Conservation (phyloP, 2,888 invertebrate genomes). For the Polydrusus cervinus region DNA sequence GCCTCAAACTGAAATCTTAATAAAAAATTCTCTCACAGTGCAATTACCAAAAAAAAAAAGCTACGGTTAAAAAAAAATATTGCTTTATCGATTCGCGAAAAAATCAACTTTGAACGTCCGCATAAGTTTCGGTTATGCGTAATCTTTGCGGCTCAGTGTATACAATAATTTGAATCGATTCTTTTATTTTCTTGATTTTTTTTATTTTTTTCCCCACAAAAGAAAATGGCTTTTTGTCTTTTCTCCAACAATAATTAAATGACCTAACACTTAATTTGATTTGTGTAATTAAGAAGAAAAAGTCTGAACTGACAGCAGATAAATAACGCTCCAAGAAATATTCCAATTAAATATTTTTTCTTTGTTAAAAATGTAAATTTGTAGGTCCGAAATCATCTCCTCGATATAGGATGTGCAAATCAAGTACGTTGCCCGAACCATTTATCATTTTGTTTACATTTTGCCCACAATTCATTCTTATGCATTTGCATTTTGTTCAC, state of each 20-base stretch:
- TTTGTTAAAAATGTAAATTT: slow-evolving; percentile 23
- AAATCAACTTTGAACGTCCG: too few species aligned
- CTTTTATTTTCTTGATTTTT: neutral
- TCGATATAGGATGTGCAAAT: slow-evolving; percentile 45
- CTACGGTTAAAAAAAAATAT: too few species aligned
- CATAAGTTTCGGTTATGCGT: too few species aligned
- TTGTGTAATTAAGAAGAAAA: neutral
- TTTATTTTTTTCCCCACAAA: too few species aligned
- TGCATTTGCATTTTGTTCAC: slow-evolving; percentile 48
- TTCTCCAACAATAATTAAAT: neutral
- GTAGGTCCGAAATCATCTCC: slow-evolving; percentile 4
- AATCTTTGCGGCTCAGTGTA: neutral
- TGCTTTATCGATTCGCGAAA: too few species aligned
- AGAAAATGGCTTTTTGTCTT: too few species aligned
- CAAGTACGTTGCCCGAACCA: slow-evolving; percentile 20
- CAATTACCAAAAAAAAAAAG: too few species aligned
- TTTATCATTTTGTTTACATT: slow-evolving; percentile 46
- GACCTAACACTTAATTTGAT: neutral
- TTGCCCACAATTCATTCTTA: slow-evolving; percentile 41
- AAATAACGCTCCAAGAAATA: neutral
- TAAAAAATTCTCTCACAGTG: too few species aligned
- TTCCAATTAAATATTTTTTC: slow-evolving; percentile 20
- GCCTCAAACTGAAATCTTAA: too few species aligned
- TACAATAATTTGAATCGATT: neutral
- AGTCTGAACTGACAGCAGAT: neutral